These are phyloP conservation scores for Mechanitis messenoides DNA, from an alignment of 2,888 invertebrate genomes.

Conservation along the genomic window DNA sequence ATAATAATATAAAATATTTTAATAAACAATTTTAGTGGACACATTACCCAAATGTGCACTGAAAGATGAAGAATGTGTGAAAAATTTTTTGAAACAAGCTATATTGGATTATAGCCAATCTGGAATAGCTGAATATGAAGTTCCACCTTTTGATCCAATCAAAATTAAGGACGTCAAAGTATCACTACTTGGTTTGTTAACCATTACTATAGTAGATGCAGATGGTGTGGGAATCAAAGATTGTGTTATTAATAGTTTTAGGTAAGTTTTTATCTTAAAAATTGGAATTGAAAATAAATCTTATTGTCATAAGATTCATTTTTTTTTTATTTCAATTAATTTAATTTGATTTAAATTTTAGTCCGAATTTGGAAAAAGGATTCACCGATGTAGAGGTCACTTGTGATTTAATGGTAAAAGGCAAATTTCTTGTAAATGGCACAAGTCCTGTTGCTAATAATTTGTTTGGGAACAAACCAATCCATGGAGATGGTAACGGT, in stretches of 20 bases:
- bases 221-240: slow-evolving; percentile 19
- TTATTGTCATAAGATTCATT: no score
- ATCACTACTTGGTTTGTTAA: slow-evolving; percentile 19
- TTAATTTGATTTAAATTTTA: slow-evolving; percentile 11
- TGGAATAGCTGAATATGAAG: slow-evolving; percentile 34
- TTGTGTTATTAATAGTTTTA: slow-evolving; percentile 21
- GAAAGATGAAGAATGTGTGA: slow-evolving; percentile 24
- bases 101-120: slow-evolving; percentile 34
- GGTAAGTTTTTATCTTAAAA: slow-evolving; percentile 18
- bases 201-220: slow-evolving; percentile 23
- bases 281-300: not conserved
- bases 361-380: slow-evolving; percentile 18
- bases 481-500: slow-evolving; percentile 42
- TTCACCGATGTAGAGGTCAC: slow-evolving; percentile 11
- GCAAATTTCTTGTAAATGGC: slow-evolving; percentile 33
- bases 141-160: slow-evolving; percentile 26
- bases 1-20: no score
- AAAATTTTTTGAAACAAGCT: slow-evolving; percentile 20
- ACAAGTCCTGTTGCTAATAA: slow-evolving; percentile 31
- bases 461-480: slow-evolving; percentile 29
- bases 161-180: slow-evolving; percentile 21
- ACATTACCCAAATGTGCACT: slow-evolving; percentile 24
- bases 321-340: no score
- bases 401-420: slow-evolving; percentile 31
- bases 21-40: slow-evolving; percentile 17